Evolutionary conservation across 2,113 vertebrate species (phyloP).

Genomic region (Gasterosteus aculeatus): DNA sequence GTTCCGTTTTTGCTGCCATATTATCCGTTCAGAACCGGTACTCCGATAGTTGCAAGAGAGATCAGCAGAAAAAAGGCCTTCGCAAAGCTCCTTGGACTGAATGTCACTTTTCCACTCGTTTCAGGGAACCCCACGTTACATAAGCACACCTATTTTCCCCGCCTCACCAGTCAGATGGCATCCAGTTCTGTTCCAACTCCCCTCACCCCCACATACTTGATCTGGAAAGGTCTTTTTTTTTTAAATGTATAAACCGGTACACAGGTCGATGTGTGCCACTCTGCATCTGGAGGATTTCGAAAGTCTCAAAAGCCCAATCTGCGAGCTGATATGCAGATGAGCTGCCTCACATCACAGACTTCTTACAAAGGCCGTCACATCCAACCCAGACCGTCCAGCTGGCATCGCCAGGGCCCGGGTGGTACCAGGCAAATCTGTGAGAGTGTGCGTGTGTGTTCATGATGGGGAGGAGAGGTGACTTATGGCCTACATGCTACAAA

Average conservation of each 20-base stretch:
- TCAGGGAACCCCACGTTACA: constrained; percentile 46
- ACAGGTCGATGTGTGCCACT: constrained; percentile 30
- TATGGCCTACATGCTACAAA: constrained; percentile 60
- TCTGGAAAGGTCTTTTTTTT: constrained; percentile 1
- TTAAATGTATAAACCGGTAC: constrained; percentile 42
- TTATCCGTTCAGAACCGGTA: constrained; percentile 37
- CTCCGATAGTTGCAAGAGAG: constrained; percentile 34
- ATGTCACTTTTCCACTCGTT: constrained; percentile 44
- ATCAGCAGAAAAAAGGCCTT: constrained; percentile 32
- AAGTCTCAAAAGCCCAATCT: constrained; percentile 56
- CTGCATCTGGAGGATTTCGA: constrained; percentile 28
- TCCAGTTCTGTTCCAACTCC: constrained; percentile 8
- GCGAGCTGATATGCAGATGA: constrained; percentile 47
- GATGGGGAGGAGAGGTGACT: constrained; percentile 36
- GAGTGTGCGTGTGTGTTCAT: constrained; percentile 19
- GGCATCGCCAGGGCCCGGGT: constrained; percentile 63
- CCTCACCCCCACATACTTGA: background rate
- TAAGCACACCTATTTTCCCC: constrained; percentile 46
- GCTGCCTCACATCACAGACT: constrained; percentile 9
- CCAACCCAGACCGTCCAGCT: constrained; percentile 57
- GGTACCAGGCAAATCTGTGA: constrained; percentile 53
- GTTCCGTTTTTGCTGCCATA: constrained; percentile 71
- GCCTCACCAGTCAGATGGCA: constrained; percentile 34
- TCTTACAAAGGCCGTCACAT: constrained; percentile 59
- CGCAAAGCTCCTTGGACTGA: constrained; percentile 12